Percentiles rank a stretch among this genome's conserved stretches.
phyloP scores from a whole-genome alignment of 2,888 invertebrate genomes.

The Fragum fragum region DNA sequence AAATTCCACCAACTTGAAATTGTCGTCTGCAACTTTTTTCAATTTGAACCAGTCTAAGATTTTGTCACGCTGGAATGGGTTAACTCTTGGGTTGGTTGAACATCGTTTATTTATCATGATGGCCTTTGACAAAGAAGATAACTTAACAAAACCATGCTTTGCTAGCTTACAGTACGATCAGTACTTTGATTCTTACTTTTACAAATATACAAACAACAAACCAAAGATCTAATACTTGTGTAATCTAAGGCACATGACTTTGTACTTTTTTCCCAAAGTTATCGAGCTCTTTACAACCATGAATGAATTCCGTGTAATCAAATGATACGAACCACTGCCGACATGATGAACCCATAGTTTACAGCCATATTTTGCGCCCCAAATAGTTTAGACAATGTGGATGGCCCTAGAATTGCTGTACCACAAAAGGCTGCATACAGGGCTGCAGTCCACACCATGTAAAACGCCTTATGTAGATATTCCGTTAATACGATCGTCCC shows the following conservation, averaged over 20 bases:
- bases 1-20: too few relatives aligned
- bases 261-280: not conserved
- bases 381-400: conserved; percentile 35
- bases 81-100: too few relatives aligned
- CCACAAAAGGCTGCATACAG: conserved; percentile 30
- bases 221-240: not conserved
- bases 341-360: conserved; percentile 35
- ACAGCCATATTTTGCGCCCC: conserved; percentile 39
- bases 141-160: too few relatives aligned
- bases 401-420: conserved; percentile 17
- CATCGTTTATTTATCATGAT: too few relatives aligned
- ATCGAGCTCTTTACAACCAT: too few relatives aligned
- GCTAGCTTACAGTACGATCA: too few relatives aligned
- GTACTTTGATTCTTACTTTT: too few relatives aligned
- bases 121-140: too few relatives aligned
- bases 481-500: conserved; percentile 36
- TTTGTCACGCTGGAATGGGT: too few relatives aligned
- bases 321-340: conserved; percentile 33
- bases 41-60: too few relatives aligned
- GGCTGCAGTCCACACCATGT: conserved; percentile 37
- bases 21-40: too few relatives aligned
- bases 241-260: not conserved
- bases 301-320: not conserved
- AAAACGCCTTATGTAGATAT: conserved; percentile 23
- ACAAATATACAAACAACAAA: not conserved